Evolutionary conservation across 2,888 invertebrate genomes (phyloP).

Genomic region (Erebia epiphron): DNA sequence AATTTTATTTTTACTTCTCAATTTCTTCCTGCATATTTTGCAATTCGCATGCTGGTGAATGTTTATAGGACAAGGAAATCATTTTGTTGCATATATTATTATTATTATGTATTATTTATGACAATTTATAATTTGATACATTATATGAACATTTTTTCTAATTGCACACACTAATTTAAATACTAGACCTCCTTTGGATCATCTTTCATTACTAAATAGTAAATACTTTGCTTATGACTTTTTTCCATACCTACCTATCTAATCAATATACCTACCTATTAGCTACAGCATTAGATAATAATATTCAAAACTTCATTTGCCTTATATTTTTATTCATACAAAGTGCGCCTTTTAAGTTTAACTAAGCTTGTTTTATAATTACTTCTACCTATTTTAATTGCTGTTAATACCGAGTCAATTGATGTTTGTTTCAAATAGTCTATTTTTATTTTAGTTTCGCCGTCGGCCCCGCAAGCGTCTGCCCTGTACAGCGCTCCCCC

Average conservation of each 20-base stretch:
- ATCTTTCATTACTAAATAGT: no score
- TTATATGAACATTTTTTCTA: no score
- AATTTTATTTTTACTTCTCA: conserved; percentile 34
- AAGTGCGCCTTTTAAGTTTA: neutral
- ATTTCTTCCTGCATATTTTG: conserved; percentile 27
- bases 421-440: neutral
- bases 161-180: no score
- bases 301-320: neutral
- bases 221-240: no score
- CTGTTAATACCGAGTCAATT: neutral
- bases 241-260: no score
- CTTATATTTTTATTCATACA: neutral
- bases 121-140: neutral
- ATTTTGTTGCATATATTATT: neutral
- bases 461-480: conserved; percentile 66
- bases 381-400: neutral
- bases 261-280: no score
- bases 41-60: conserved; percentile 23
- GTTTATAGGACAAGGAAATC: neutral
- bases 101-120: neutral
- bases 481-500: conserved; percentile 64
- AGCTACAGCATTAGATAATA: no score
- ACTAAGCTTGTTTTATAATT: neutral
- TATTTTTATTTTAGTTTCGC: conserved; percentile 45
- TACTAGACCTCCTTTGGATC: no score